phyloP scores from a whole-genome alignment of 1,140 invertebrate species.

The Zaprionus capensis region DNA sequence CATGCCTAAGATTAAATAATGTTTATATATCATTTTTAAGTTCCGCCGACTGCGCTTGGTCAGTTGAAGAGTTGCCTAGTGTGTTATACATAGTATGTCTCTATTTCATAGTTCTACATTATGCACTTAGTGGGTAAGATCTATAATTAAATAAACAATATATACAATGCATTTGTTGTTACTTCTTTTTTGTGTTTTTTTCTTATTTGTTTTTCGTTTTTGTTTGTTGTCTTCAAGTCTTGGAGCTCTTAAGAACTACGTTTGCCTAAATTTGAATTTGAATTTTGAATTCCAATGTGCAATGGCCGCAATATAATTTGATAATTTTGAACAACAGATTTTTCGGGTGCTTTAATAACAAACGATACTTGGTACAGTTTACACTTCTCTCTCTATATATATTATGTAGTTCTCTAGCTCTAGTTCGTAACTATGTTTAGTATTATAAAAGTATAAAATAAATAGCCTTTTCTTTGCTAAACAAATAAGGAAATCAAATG shows the following conservation, averaged over 20 bases:
- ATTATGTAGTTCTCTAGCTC: background rate
- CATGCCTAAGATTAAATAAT: conserved; percentile 51
- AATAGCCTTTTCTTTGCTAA: conserved; percentile 79
- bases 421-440: conserved; percentile 2
- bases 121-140: conserved; percentile 21
- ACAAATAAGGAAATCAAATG: conserved; percentile 60
- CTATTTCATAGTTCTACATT: conserved; percentile 28
- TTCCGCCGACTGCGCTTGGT: conserved; percentile 29
- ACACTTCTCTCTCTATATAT: background rate
- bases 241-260: conserved; percentile 71
- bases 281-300: conserved; percentile 79
- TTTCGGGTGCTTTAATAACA: conserved; percentile 39
- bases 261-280: conserved; percentile 36
- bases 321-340: conserved; percentile 50
- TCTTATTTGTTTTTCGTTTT: conserved; percentile 31
- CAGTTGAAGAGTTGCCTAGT: conserved; percentile 46
- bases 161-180: conserved; percentile 59
- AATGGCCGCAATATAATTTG: conserved; percentile 62
- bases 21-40: conserved; percentile 47
- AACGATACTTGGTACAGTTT: conserved; percentile 11
- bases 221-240: conserved; percentile 71
- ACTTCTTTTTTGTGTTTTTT: conserved; percentile 9
- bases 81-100: conserved; percentile 26
- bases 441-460: conserved; percentile 50
- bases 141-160: conserved; percentile 80